Evolutionary conservation across 2,797 vertebrate genomes (phyloP).

Genomic region (Enteromius unitaeniatus): DNA sequence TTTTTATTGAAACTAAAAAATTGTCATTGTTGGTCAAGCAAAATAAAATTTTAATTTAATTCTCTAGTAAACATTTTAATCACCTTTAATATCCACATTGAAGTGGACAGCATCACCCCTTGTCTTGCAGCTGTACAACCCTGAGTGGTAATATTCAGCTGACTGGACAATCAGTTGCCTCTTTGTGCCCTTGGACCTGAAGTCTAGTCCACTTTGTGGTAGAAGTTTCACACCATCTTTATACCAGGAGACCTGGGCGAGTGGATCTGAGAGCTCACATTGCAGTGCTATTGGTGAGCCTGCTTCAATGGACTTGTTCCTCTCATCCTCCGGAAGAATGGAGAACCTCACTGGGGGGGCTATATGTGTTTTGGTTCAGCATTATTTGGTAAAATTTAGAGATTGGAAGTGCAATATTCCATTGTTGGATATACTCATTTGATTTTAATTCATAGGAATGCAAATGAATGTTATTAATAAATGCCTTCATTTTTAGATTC

Average conservation of each 20-base stretch:
- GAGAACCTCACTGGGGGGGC: slow-evolving; percentile 83
- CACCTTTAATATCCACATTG: slow-evolving; percentile 89
- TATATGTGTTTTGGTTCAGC: slow-evolving; percentile 72
- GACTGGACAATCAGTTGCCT: slow-evolving; percentile 81
- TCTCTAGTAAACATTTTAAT: slow-evolving; percentile 62
- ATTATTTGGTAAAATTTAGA: slow-evolving; percentile 29
- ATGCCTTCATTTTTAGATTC: slow-evolving; percentile 15
- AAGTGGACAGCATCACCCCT: slow-evolving; percentile 87
- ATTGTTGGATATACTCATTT: slow-evolving; percentile 29
- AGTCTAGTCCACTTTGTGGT: slow-evolving; percentile 71
- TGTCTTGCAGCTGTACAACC: slow-evolving; percentile 90
- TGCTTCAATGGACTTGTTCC: slow-evolving; percentile 74
- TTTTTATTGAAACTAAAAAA: background rate
- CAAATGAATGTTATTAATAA: slow-evolving; percentile 20
- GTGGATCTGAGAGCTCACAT: slow-evolving; percentile 86
- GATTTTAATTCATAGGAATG: slow-evolving; percentile 27
- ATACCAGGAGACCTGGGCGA: slow-evolving; percentile 85
- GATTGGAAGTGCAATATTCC: slow-evolving; percentile 23
- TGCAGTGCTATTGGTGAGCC: slow-evolving; percentile 79
- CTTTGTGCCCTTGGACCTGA: slow-evolving; percentile 76
- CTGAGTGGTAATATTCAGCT: slow-evolving; percentile 80
- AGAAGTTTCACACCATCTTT: slow-evolving; percentile 89
- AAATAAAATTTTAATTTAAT: slow-evolving; percentile 65
- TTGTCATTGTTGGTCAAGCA: slow-evolving; percentile 52
- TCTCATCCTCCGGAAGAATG: slow-evolving; percentile 75